Conservation (phyloP, 2,797 vertebrate species). For the Lophius americanus region DNA sequence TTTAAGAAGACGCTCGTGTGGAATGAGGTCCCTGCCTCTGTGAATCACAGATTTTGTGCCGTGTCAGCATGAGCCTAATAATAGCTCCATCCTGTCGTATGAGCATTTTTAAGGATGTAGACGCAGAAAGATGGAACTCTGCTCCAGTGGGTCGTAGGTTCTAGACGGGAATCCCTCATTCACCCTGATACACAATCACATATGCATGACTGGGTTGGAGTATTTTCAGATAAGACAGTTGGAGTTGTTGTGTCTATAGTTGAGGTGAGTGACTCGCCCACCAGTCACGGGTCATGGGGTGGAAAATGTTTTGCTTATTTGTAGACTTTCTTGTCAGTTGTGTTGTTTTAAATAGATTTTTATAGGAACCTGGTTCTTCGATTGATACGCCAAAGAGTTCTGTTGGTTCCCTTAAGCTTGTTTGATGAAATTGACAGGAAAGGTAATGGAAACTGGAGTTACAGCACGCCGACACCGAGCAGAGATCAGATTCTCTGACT, state of each 20-base stretch:
- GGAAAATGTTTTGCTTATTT: background rate
- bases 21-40: constrained; percentile 51
- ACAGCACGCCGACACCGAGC: constrained; percentile 74
- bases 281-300: constrained; percentile 20
- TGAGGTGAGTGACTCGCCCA: constrained; percentile 17
- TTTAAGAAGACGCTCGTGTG: constrained; percentile 61
- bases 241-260: constrained; percentile 25
- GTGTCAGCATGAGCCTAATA: constrained; percentile 68
- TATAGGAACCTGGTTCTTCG: background rate
- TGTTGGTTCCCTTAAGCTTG: constrained; percentile 14
- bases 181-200: constrained; percentile 24
- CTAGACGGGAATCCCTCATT: constrained; percentile 31
- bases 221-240: constrained; percentile 10
- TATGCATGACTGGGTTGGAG: constrained; percentile 21
- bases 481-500: constrained; percentile 43
- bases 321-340: constrained; percentile 2
- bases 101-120: constrained; percentile 44
- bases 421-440: constrained; percentile 22
- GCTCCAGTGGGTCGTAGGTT: constrained; percentile 52
- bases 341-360: constrained; percentile 2
- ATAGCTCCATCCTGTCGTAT: constrained; percentile 52
- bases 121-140: constrained; percentile 29
- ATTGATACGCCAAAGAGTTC: constrained; percentile 5
- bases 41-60: constrained; percentile 58
- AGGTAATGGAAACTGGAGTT: constrained; percentile 75